Evolutionary conservation across 2,888 invertebrate genomes (phyloP).

Genomic region (Norana najaformis): DNA sequence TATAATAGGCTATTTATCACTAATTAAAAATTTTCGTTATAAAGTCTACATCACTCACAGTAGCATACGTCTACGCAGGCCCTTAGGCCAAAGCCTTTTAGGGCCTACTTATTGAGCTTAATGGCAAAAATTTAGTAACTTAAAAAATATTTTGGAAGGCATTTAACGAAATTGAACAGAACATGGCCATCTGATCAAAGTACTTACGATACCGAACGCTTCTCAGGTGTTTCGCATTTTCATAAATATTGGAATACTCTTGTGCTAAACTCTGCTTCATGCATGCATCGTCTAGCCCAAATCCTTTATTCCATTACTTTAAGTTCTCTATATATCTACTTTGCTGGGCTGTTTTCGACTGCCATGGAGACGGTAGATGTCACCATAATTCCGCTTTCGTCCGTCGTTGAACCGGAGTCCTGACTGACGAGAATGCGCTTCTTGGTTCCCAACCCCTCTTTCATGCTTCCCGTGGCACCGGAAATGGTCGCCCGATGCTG

Average conservation of each 20-base stretch:
- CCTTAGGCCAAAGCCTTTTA: background rate
- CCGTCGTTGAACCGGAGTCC: conserved; percentile 40
- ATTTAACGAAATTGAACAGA: too few relatives aligned
- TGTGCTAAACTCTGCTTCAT: background rate
- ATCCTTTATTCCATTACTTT: background rate
- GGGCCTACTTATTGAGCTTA: too few relatives aligned
- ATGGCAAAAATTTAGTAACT: too few relatives aligned
- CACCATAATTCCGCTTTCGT: conserved; percentile 40
- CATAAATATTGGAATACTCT: background rate
- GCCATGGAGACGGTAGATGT: conserved; percentile 29
- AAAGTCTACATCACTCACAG: too few relatives aligned
- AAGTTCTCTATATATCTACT: background rate
- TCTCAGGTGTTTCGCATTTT: too few relatives aligned
- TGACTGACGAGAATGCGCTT: conserved; percentile 32
- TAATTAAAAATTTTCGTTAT: too few relatives aligned
- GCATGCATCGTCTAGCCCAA: background rate
- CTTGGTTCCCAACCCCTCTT: background rate
- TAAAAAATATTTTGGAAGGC: too few relatives aligned
- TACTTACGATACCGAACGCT: too few relatives aligned
- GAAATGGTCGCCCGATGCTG: conserved; percentile 6
- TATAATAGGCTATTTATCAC: too few relatives aligned
- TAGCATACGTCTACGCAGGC: background rate
- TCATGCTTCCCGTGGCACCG: background rate
- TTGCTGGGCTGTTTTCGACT: background rate
- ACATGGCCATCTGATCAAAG: too few relatives aligned